Base-by-base conservation (phyloP, 1,140 invertebrate species). In the Pseudoatta argentina region DNA sequence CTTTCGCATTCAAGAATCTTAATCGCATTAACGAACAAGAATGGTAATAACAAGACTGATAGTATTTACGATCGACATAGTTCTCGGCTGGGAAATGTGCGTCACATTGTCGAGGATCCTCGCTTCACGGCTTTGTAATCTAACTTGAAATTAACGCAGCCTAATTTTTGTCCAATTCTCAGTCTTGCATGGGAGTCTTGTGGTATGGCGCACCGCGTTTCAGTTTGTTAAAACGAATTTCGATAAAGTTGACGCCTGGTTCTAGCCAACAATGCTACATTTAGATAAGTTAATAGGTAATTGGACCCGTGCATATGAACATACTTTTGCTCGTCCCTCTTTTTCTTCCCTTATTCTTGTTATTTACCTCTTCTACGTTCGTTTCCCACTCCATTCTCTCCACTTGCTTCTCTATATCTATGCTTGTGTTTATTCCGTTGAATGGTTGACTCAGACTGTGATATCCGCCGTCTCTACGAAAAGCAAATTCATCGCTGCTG, bases 81-180 rank as follows among this genome's bases (percentile, higher is more conserved):
- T 66, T 76, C 30, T 21, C 73, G 30, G 12, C 14, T 77, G 8
- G 27, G n/a, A 63, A 85, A 85, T 24, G 82, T 67, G 73, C 73
- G 61, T 78, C n/a, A 57, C 51, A 57, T 79, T n/a, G 63, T 14
- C 48, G 14, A 71, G 64, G 30, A 16, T 39, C 21, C 30, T n/a
- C 48, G 64, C n/a, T 57, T 64, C 77, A 59, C 57, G 39, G 69
- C 24, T 76, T 82, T 48, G 88, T 90, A 93, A 94, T 94, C 89
- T 86, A 93, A 93, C 88, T 91, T 87, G 71, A 81, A 93, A 93
- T 88, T 91, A 93, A 88, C 91, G 78, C 69, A 89, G 88, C 87
- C 92, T 93, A 94, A 94, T 94, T 93, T 89, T 90, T 87, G 87
- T 90, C 87, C 85, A 91, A 93, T 93, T 93, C 89, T 85, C 86